phyloP scores from a whole-genome alignment of 2,113 vertebrate genomes.

The Chlamydotis undulata region DNA sequence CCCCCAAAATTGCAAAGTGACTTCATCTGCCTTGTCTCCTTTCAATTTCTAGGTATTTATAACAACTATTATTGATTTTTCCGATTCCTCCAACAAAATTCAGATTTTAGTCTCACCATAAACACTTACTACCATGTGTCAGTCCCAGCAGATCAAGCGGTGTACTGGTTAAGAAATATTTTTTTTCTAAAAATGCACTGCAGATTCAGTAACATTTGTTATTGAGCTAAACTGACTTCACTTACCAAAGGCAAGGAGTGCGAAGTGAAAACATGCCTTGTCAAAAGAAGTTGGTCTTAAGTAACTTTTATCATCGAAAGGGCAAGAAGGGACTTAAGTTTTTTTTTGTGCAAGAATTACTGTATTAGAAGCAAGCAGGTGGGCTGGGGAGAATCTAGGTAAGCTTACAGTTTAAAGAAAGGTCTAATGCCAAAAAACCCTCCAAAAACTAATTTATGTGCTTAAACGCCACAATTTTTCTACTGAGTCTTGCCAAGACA shows the following conservation, averaged over 20 bases:
- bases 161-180: neutral
- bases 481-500: constrained; percentile 5
- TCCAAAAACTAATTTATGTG: neutral
- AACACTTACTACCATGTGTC: neutral
- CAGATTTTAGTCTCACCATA: neutral
- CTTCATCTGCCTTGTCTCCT: neutral
- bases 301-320: neutral
- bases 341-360: neutral
- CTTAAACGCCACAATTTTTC: neutral
- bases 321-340: neutral
- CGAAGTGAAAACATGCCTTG: neutral
- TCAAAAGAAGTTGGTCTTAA: neutral
- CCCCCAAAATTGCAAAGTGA: neutral
- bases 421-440: neutral
- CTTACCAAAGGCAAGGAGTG: neutral
- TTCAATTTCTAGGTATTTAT: neutral
- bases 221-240: neutral
- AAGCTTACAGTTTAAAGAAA: neutral
- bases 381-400: neutral
- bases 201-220: neutral
- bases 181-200: neutral
- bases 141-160: neutral
- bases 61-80: neutral
- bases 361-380: neutral
- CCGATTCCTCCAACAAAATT: neutral